These are phyloP conservation scores for Hirtodrosophila confusa DNA, from an alignment of 2,888 invertebrate genomes.

Conservation along the genomic window DNA sequence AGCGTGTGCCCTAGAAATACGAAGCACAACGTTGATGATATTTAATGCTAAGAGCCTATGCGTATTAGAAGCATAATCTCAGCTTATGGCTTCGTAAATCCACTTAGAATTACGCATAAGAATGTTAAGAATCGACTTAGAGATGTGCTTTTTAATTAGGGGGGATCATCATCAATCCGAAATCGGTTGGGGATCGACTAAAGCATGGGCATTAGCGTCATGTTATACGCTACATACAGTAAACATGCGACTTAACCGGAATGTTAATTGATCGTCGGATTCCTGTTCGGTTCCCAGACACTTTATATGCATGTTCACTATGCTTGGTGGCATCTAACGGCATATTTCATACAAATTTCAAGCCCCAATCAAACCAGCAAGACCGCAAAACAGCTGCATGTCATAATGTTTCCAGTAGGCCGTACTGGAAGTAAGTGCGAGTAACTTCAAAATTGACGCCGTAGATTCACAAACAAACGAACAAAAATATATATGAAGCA, in stretches of 20 bases:
- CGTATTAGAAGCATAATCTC: background rate
- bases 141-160: conserved; percentile 20
- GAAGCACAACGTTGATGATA: too few relatives aligned
- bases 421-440: too few relatives aligned
- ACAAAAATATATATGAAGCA: conserved; percentile 16
- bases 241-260: conserved; percentile 7
- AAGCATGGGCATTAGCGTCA: conserved; percentile 32
- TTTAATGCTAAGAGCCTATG: too few relatives aligned
- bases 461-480: background rate
- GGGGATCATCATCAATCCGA: conserved; percentile 34
- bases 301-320: conserved; percentile 26
- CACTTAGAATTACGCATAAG: conserved; percentile 12
- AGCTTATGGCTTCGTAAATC: conserved; percentile 20
- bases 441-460: conserved; percentile 15
- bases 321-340: conserved; percentile 40
- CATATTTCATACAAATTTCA: conserved; percentile 26
- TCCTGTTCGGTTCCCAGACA: background rate
- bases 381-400: conserved; percentile 24
- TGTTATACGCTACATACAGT: background rate
- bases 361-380: conserved; percentile 16
- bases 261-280: conserved; percentile 26
- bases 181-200: background rate
- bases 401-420: conserved; percentile 32
- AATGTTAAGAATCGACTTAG: conserved; percentile 10
- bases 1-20: too few relatives aligned